Conservation (phyloP, 2,888 invertebrate genomes). For the Leptarthrus brevirostris region DNA sequence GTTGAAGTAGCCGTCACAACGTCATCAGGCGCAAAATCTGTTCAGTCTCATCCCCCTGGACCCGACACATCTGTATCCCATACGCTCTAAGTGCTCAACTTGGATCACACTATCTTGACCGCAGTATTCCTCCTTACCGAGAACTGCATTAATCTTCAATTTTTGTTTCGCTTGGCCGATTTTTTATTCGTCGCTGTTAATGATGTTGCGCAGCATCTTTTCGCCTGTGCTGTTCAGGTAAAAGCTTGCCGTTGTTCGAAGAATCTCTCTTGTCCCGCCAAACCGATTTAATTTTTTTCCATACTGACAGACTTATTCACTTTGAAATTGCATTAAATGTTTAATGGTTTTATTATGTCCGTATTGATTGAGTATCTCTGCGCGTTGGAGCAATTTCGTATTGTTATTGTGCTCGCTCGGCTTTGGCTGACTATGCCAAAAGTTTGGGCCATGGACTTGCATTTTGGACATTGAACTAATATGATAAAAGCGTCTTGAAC, state of each 20-base stretch:
- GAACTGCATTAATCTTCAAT: slow-evolving; percentile 49
- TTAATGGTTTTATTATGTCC: slow-evolving; percentile 58
- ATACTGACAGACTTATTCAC: slow-evolving; percentile 57
- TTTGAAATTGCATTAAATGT: slow-evolving; percentile 57
- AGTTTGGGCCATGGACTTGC: neutral
- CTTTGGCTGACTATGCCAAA: no score
- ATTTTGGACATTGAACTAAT: no score
- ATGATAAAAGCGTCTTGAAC: no score
- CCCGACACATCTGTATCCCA: slow-evolving; percentile 14
- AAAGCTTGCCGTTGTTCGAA: slow-evolving; percentile 42
- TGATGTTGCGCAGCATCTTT: slow-evolving; percentile 45
- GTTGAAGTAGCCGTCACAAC: slow-evolving; percentile 5
- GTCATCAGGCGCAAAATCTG: slow-evolving; percentile 34
- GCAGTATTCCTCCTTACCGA: slow-evolving; percentile 41
- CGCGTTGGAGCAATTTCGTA: neutral
- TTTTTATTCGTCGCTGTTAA: slow-evolving; percentile 45
- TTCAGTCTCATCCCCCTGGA: slow-evolving; percentile 21
- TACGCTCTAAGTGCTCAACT: slow-evolving; percentile 13
- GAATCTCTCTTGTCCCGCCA: slow-evolving; percentile 51
- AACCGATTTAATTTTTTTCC: slow-evolving; percentile 41
- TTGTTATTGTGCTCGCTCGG: no score
- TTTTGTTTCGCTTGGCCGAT: slow-evolving; percentile 44
- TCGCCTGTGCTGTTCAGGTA: slow-evolving; percentile 40
- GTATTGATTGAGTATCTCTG: slow-evolving; percentile 53
- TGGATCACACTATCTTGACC: slow-evolving; percentile 33